Percentiles rank a stretch among this genome's conserved stretches.
Conservation (phyloP, 2,797 vertebrate species). For the Trematomus bernacchii region DNA sequence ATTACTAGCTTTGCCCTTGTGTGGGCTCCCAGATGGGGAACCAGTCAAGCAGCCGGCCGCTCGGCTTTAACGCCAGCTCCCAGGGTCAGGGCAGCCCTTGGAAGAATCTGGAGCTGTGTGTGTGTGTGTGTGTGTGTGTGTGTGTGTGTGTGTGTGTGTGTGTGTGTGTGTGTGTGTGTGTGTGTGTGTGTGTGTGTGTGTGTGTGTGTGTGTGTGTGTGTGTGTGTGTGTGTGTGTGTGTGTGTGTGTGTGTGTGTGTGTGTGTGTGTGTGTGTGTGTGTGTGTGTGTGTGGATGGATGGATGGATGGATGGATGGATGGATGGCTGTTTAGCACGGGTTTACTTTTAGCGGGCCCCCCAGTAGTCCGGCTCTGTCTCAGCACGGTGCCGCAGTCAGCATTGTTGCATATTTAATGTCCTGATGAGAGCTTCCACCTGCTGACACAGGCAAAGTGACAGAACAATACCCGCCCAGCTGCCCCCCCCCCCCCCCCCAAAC, state of each 20-base stretch:
- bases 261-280: no score
- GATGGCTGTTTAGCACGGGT: constrained; percentile 36
- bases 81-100: constrained; percentile 14
- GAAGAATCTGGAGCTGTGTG: constrained; percentile 15
- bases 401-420: constrained; percentile 99
- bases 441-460: constrained; percentile 99
- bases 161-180: neutral
- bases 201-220: no score
- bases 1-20: constrained; percentile 56
- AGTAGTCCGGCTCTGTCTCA: constrained; percentile 86
- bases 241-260: no score
- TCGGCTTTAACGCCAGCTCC: constrained; percentile 26
- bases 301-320: constrained; percentile 41
- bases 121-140: neutral
- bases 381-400: constrained; percentile 96
- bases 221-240: no score
- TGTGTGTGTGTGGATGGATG: no score
- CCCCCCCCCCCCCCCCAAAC: constrained; percentile 18
- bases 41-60: constrained; percentile 30
- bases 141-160: no score
- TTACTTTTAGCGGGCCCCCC: constrained; percentile 56
- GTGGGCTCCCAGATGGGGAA: constrained; percentile 40
- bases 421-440: constrained; percentile 98
- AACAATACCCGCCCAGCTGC: constrained; percentile 90
- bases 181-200: constrained; percentile 15